Evolutionary conservation across 53 echinoderm and acorn worm species (phyloP), one percentile per base, ranked within the genome.

Genomic region (Henricia sp.): DNA sequence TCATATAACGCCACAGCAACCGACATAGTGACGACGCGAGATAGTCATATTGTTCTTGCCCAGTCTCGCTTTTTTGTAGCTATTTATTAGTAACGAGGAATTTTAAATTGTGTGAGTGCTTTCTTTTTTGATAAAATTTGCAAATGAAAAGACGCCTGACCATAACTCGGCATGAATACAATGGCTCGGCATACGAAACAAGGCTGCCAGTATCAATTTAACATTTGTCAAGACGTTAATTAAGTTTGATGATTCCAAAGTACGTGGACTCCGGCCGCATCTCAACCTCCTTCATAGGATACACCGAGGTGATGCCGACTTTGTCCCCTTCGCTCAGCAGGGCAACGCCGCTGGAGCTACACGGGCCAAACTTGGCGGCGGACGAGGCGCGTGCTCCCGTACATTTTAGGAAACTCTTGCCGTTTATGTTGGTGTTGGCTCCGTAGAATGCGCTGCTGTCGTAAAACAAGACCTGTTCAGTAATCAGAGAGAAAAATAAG

Each of bases 391-490:
- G 57, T 2, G 89, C 89, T 1, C 96, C 96, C 35, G 82, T 74
- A 38, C 96, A 96, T 76, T 78, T 87, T 25, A 87, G 42, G 75
- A 91, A 96, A 0, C 87, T 60, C 3, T 53, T 52, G 30, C 96
- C 96, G 66, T 96, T 96, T 44, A 96, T 89, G 72, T 77, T 88
- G 40, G 93, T 96, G 9, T 91, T 82, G 17, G 96, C 96, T 27
- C 89, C 93, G 59, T 89, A 96, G 84, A 91, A 93, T 24, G 96
- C 91, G 16, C 90, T 82, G 39, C 89, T 84, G 46, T 95, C 96
- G 66, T 96, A 96, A 57, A 96, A 96, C 25, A 93, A 67, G 48
- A 96, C 77, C 96, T 96, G n/a, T n/a, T n/a, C n/a, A n/a, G n/a
- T n/a, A n/a, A n/a, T n/a, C n/a, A n/a, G n/a, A n/a, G n/a, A n/a